Evolutionary conservation across 2,797 vertebrate species (phyloP).

Genomic region (Echeneis naucrates): DNA sequence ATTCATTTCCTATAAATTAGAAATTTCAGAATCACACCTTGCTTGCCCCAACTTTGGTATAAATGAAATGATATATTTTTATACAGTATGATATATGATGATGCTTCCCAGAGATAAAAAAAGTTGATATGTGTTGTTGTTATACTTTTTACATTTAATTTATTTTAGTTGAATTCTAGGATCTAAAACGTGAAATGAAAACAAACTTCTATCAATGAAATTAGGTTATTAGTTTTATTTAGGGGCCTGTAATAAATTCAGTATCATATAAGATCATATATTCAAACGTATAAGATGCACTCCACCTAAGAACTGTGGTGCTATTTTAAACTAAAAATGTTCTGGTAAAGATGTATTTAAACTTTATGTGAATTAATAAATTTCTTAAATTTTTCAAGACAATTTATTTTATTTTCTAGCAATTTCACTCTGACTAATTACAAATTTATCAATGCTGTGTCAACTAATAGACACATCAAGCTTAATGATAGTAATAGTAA

Average conservation of each 20-base stretch:
- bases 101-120: background rate
- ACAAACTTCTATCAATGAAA: background rate
- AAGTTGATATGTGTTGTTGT: background rate
- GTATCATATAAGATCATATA: too few relatives aligned
- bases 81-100: background rate
- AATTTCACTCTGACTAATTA: background rate
- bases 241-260: background rate
- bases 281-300: too few relatives aligned
- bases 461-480: background rate
- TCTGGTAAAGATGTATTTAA: background rate
- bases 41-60: background rate
- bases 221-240: background rate
- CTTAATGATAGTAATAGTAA: too few relatives aligned
- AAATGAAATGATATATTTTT: background rate
- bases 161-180: background rate
- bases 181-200: background rate
- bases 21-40: background rate
- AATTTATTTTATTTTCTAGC: background rate
- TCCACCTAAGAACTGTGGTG: background rate
- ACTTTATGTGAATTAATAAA: background rate
- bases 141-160: background rate
- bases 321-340: background rate
- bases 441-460: background rate
- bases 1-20: background rate
- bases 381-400: background rate